phyloP scores from a whole-genome alignment of 1,140 invertebrate genomes.

The Drosophila bocki region DNA sequence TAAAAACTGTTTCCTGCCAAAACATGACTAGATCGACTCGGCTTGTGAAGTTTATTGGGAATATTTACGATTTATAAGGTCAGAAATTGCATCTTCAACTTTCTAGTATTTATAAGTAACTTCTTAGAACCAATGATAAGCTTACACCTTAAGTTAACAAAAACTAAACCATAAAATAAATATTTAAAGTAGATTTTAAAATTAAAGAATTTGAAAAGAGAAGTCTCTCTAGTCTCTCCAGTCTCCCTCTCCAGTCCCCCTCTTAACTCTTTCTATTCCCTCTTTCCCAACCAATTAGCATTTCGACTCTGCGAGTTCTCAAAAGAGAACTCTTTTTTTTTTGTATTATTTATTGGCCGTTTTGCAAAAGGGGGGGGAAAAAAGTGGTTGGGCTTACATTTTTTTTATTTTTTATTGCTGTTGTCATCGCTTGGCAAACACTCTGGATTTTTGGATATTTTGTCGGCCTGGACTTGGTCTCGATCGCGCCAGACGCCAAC shows the following conservation, averaged over 20 bases:
- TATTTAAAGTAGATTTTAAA: neutral
- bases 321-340: conserved; percentile 24
- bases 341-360: conserved; percentile 1
- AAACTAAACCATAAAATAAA: neutral
- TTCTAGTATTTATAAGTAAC: too few relatives aligned
- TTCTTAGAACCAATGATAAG: too few relatives aligned
- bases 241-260: neutral
- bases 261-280: neutral
- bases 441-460: conserved; percentile 14
- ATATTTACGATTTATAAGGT: too few relatives aligned
- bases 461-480: conserved; percentile 7
- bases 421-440: conserved; percentile 63
- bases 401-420: conserved; percentile 58
- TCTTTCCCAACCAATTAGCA: conserved; percentile 58
- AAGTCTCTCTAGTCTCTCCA: neutral
- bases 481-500: conserved; percentile 65
- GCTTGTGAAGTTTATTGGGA: too few relatives aligned
- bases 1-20: too few relatives aligned
- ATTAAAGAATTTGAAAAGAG: neutral
- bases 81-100: too few relatives aligned
- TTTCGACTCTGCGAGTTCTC: conserved; percentile 13
- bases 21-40: too few relatives aligned
- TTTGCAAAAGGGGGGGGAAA: conserved; percentile 6
- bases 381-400: conserved; percentile 8
- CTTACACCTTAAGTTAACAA: neutral